Evolutionary conservation across 2,113 vertebrate species (phyloP), one percentile per base, ranked within the genome.

Genomic region (Pachypanchax playfairii): DNA sequence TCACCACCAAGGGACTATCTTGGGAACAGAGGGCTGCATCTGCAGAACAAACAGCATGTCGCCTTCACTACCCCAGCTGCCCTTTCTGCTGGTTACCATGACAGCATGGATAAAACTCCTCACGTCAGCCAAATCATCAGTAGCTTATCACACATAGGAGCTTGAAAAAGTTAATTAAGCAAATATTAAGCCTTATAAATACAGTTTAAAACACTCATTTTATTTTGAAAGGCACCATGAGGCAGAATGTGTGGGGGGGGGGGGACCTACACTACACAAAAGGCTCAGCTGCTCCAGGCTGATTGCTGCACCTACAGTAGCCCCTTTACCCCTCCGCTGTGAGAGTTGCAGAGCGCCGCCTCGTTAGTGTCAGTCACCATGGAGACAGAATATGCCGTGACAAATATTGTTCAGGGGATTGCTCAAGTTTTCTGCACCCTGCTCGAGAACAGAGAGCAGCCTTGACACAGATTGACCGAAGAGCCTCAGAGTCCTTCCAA

Each of bases 1-100:
- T 52, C 72, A 59, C 77, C 73, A 79, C 84, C 69, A 17, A 17
- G 63, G 76, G 82, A 82, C 79, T 75, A 70, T 72, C 84, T 79
- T 57, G 4, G 59, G 84, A 85, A 80, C 73, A 56, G 77, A 83
- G 73, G 84, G 77, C 70, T 76, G 78, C 73, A 74, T 83, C 82
- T 88, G 78, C 86, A 66, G 78, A 78, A 77, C 76, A 80, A 83
- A 85, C 87, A 79, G 79, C 61, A 31, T 39, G 84, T 72, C 65
- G 53, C 70, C 73, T 72, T 65, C 18, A 51, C 85, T 66, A 64
- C 75, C 73, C 77, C 74, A 78, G 10, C 72, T 75, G 75, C 65
- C 73, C 82, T 73, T 44, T 49, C 63, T 63, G 74, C 53, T 41
- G 66, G 76, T 89, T 82, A 35, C 83, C 75, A 83, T 87, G 85